Conservation (phyloP, 1,140 invertebrate genomes). For the Orius insidiosus region DNA sequence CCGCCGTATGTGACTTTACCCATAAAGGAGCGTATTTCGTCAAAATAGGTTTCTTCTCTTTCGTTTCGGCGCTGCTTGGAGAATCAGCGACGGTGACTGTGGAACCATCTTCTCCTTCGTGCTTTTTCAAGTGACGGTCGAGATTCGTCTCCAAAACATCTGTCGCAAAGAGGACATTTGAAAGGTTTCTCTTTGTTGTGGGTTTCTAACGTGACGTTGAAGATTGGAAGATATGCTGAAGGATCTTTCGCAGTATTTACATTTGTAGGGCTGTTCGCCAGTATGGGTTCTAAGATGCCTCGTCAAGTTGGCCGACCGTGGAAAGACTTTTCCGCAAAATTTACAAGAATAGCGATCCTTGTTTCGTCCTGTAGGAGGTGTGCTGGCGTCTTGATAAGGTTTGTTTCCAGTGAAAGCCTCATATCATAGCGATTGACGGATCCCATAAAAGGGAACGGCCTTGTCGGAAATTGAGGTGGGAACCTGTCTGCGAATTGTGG, state of each 20-base stretch:
- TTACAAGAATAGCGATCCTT: constrained; percentile 92
- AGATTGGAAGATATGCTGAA: constrained; percentile 97
- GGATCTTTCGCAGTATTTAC: constrained; percentile 91
- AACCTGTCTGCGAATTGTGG: constrained; percentile 30
- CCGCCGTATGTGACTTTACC: constrained; percentile 46
- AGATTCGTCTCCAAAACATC: constrained; percentile 82
- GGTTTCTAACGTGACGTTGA: constrained; percentile 90
- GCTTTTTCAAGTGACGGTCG: constrained; percentile 89
- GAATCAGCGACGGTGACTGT: constrained; percentile 39
- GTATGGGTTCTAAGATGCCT: constrained; percentile 92
- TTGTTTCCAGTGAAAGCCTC: constrained; percentile 10
- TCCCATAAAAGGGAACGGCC: constrained; percentile 52
- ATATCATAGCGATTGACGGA: constrained; percentile 20
- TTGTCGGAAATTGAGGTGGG: constrained; percentile 19
- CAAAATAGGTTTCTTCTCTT: constrained; percentile 73
- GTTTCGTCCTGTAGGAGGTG: constrained; percentile 35
- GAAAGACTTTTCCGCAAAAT: constrained; percentile 94
- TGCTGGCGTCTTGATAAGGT: constrained; percentile 26
- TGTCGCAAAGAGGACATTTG: constrained; percentile 66
- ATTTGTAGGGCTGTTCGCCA: constrained; percentile 93
- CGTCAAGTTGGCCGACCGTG: constrained; percentile 90
- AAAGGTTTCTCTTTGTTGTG: constrained; percentile 93
- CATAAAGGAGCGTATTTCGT: constrained; percentile 86
- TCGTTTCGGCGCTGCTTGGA: constrained; percentile 39
- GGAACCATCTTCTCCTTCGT: constrained; percentile 40